Evolutionary conservation across 1,140 invertebrate genomes (phyloP), one percentile per base, ranked within the genome.

Genomic region (Nephila pilipes): DNA sequence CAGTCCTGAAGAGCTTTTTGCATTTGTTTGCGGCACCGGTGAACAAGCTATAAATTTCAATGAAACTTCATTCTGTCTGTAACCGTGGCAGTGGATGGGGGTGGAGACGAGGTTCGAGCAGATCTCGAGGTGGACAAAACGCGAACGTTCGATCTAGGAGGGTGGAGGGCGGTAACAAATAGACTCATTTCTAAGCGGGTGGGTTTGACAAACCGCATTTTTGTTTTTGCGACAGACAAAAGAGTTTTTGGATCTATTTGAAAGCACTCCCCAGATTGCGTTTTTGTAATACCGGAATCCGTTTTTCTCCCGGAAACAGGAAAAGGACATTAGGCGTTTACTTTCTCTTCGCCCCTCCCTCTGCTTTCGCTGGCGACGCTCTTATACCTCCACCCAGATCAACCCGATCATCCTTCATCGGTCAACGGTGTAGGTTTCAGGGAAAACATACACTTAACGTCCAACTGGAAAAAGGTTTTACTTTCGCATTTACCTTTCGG

Each of bases 1-100:
- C 25, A 36, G 29, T 60, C 18, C 25, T 87, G 55, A 0, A 29
- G 29, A 14, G 75, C 54, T 79, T 60, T 83, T 90, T 90, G 89
- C 89, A 83, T 81, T 90, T 80, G 89, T 90, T 81, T 22, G 63
- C 20, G 46, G 63, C 79, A 69, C 38, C 60, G 12, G 12, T 1
- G 81, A 85, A 92, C 90, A 92, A 92, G 90, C 90, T 92, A 92
- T 92, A 92, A 92, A 92, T 92, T 92, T 92, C 90, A 92, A 92
- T 92, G 90, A 92, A 57, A 57, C 63, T 32, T 91, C 79, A 55
- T 90, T 80, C 85, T 69, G 85, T 65, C 60, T 46, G 54, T 87
- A 65, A 46, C 8, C 12, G 29, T 36, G 85, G 46, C 6, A 46
- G 46, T 46, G 12, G 46, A 46, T 4, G 46, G 38, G 46, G 46